These are phyloP conservation scores for Timema podura DNA, from an alignment of 2,888 invertebrate species.

Conservation along the genomic window DNA sequence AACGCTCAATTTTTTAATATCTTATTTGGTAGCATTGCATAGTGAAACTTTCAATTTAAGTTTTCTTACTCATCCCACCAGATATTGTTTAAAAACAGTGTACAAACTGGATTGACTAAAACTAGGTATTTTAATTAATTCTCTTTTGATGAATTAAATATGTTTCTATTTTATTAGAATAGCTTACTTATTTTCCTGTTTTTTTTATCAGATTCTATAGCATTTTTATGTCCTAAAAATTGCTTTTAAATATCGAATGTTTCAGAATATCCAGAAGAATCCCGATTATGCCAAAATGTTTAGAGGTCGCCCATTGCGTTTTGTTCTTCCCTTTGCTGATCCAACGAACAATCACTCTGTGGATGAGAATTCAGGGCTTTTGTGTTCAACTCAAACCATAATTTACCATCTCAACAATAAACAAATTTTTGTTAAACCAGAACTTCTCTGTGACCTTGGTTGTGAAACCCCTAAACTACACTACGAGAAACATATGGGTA, in stretches of 20 bases:
- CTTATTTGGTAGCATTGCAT: too few relatives aligned
- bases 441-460: constrained; percentile 64
- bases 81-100: too few relatives aligned
- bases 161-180: too few relatives aligned
- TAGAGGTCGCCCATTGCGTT: constrained; percentile 70
- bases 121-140: too few relatives aligned
- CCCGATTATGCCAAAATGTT: constrained; percentile 78
- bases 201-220: too few relatives aligned
- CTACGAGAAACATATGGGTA: constrained; percentile 59
- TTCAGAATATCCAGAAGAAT: constrained; percentile 57
- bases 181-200: too few relatives aligned
- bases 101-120: too few relatives aligned
- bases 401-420: constrained; percentile 49
- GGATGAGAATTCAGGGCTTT: constrained; percentile 46
- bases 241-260: background rate
- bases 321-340: constrained; percentile 63
- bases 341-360: constrained; percentile 28
- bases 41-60: too few relatives aligned
- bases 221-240: too few relatives aligned
- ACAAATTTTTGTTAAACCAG: constrained; percentile 56
- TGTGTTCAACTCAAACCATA: constrained; percentile 50
- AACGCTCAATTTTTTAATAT: too few relatives aligned
- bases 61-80: too few relatives aligned
- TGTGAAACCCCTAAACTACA: constrained; percentile 87
- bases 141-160: too few relatives aligned